Percentiles rank a stretch among this genome's conserved stretches.
Conservation (phyloP, 2,888 invertebrate genomes). For the Lampropteryx suffumata region DNA sequence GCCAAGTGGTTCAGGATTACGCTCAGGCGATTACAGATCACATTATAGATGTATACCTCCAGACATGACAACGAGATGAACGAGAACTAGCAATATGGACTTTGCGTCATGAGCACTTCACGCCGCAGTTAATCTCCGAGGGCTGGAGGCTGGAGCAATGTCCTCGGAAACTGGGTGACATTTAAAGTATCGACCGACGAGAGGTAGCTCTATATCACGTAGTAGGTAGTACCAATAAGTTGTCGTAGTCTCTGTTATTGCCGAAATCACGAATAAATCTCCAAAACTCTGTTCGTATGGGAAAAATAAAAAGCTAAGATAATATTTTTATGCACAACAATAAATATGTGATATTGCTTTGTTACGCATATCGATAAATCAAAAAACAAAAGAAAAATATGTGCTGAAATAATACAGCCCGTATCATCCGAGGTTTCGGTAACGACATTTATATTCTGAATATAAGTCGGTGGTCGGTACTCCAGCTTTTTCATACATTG, state of each 20-base stretch:
- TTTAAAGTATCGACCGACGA: constrained; percentile 63
- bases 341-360: background rate
- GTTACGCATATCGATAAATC: background rate
- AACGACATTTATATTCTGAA: too few species aligned
- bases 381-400: background rate
- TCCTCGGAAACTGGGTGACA: constrained; percentile 65
- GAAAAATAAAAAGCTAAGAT: background rate
- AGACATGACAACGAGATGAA: constrained; percentile 20
- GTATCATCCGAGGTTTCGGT: too few species aligned
- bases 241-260: constrained; percentile 5
- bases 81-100: constrained; percentile 18
- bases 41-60: constrained; percentile 31
- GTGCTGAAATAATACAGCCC: too few species aligned
- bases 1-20: constrained; percentile 23
- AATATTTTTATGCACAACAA: background rate
- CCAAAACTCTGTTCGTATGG: background rate
- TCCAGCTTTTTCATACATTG: too few species aligned
- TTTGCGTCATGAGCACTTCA: constrained; percentile 19
- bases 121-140: constrained; percentile 34
- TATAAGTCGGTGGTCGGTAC: too few species aligned
- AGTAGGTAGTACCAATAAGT: constrained; percentile 15
- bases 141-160: constrained; percentile 40
- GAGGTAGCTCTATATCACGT: constrained; percentile 44
- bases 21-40: constrained; percentile 30
- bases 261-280: constrained; percentile 1